phyloP scores from a whole-genome alignment of 2,113 vertebrate genomes.

The Micronycteris hirsuta region DNA sequence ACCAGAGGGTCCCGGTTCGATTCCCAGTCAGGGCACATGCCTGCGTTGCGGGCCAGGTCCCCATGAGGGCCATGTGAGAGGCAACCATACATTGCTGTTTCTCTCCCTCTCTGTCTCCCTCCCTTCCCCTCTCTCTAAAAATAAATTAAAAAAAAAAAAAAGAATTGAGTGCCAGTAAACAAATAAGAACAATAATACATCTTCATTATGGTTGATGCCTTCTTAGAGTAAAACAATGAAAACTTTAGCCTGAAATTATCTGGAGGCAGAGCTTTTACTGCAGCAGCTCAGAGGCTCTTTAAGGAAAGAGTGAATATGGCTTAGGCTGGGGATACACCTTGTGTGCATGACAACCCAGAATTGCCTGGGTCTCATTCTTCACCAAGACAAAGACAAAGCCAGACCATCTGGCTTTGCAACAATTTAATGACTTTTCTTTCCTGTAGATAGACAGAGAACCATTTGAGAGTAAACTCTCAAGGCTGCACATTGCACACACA shows the following conservation, averaged over 20 bases:
- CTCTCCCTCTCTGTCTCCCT: too few species aligned
- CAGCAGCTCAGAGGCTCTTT: background rate
- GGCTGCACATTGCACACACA: background rate
- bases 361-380: background rate
- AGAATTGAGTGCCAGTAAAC: background rate
- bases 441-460: background rate
- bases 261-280: background rate
- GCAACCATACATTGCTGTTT: too few species aligned
- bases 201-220: background rate
- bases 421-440: background rate
- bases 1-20: too few species aligned
- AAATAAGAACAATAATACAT: background rate
- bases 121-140: too few species aligned
- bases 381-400: background rate
- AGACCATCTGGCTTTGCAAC: background rate
- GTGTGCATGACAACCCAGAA: background rate
- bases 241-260: background rate
- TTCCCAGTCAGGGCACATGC: too few species aligned
- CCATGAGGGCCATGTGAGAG: too few species aligned
- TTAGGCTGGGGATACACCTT: background rate
- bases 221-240: background rate
- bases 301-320: background rate
- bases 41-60: too few species aligned
- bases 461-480: background rate
- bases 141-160: too few species aligned